Evolutionary conservation across 2,797 vertebrate species (phyloP), one percentile per base, ranked within the genome.

Genomic region (Sphaeramia orbicularis): DNA sequence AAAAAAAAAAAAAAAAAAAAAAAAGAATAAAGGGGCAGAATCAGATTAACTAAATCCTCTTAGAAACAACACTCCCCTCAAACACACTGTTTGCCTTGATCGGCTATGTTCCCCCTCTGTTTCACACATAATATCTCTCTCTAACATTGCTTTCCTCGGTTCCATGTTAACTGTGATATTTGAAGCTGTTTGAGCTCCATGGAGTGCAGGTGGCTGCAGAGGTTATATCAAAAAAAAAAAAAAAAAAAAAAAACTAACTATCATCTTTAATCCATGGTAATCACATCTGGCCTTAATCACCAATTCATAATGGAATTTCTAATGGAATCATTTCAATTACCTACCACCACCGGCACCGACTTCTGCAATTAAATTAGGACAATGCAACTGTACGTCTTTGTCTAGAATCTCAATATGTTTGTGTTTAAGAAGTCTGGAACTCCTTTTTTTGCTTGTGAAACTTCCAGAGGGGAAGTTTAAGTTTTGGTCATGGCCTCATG

Each of bases 261-360:
- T 96, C 95, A 93, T 88, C 77, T 83, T 95, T 94, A 96, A 96
- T 95, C 95, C 95, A 94, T 94, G 91, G 93, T 95, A 96, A 96
- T 96, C 90, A 92, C 95, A 96, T 96, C 94, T 94, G 94, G 94
- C 89, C 91, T 93, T 97, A 97, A 98, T 98, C 96, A 95, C 94
- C 96, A 96, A 96, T 97, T 98, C 96, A 97, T 98, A 91, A 91
- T 95, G 95, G 95, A 97, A 98, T 97, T 97, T 96, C 65, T 98
- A 98, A 97, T 97, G 96, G 96, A 94, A 95, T 94, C 94, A 96
- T 98, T 98, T 98, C 96, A 97, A 97, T 98, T 98, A 98, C 93
- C 92, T 91, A 89, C 91, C 93, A 93, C 93, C 94, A 94, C 92
- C 91, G 94, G 81, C 80, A 82, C 95, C 94, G 93, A 95, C 93